Base-by-base conservation (phyloP, 2,113 vertebrate genomes). In the Thunnus thynnus region DNA sequence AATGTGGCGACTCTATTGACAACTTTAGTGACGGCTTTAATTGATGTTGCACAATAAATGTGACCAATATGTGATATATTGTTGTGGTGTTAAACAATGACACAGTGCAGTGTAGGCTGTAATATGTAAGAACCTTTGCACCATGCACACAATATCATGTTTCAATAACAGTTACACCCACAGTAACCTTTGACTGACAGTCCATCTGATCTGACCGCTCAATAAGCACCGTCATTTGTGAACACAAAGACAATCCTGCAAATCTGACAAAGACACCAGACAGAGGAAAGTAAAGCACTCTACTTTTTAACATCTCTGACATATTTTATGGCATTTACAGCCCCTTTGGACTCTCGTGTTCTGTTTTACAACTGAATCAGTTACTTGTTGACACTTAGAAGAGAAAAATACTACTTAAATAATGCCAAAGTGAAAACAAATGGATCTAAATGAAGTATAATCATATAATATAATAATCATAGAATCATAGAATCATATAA, bases 91-190 rank as follows among this genome's bases (percentile, higher is more conserved):
- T 41, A 32, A 52, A 50, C 47, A n/a, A 32, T 13, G 4, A 75
- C 36, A 20, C 8, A 13, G 46, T 5, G 13, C 22, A 56, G 10
- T 9, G 72, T 41, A 17, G 18, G 54, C 12, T 4, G 20, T 16
- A 48, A 67, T 48, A 16, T 20, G 50, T 68, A 13, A 11, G 66
- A 78, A 91, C 89, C 87, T 87, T 88, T 89, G 78, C 18, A 73
- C 82, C 27, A 6, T 54, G 66, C 13, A 41, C 58, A 71, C 44
- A 61, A 6, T 9, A 17, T 58, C 7, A 2, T n/a, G 63, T 36
- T 36, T 60, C 51, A 82, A 55, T 27, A 76, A 64, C 13, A 36
- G 60, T 52, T 32, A 72, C 65, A 66, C 52, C 48, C 44, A 10
- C 1, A 30, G 13, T 58, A 54, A 72, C 57, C 18, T 76, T 52